Conservation (phyloP, 30 jellyfish, hydroid and myxozoan species). For the Aurelia coerulea region DNA sequence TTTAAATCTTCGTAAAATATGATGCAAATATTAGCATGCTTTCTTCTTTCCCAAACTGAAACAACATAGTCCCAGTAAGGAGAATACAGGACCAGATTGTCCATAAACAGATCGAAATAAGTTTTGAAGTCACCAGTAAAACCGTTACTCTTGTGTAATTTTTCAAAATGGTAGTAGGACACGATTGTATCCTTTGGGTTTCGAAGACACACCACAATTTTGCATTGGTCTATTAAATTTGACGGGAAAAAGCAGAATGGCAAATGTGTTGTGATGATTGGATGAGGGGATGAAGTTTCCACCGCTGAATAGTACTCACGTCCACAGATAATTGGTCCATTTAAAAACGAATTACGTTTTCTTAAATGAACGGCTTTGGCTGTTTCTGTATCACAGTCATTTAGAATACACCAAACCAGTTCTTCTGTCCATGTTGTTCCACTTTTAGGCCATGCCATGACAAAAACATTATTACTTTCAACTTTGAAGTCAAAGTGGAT, state of each 20-base stretch:
- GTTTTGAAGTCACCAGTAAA: background rate
- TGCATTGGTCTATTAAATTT: constrained; percentile 2
- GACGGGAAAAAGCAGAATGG: constrained; percentile 9
- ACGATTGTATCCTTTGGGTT: constrained; percentile 33
- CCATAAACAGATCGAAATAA: background rate
- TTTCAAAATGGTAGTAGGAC: background rate
- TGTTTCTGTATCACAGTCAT: too few relatives aligned
- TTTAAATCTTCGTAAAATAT: constrained; percentile 5
- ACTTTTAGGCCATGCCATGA: too few relatives aligned
- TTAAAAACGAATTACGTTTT: too few relatives aligned
- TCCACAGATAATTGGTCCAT: too few relatives aligned
- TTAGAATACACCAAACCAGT: too few relatives aligned
- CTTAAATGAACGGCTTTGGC: too few relatives aligned
- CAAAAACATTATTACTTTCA: too few relatives aligned
- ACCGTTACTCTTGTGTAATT: background rate
- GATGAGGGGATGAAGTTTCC: background rate
- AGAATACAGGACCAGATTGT: background rate
- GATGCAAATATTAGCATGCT: constrained; percentile 11
- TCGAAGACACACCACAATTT: constrained; percentile 20
- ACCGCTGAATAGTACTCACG: too few relatives aligned
- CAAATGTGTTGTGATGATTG: background rate
- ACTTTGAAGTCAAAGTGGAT: too few relatives aligned
- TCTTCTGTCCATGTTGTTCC: too few relatives aligned
- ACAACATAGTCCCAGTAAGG: background rate
- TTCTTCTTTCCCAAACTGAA: constrained; percentile 1